phyloP scores from a whole-genome alignment of 1,140 invertebrate genomes.

The Glossosoma conforme region DNA sequence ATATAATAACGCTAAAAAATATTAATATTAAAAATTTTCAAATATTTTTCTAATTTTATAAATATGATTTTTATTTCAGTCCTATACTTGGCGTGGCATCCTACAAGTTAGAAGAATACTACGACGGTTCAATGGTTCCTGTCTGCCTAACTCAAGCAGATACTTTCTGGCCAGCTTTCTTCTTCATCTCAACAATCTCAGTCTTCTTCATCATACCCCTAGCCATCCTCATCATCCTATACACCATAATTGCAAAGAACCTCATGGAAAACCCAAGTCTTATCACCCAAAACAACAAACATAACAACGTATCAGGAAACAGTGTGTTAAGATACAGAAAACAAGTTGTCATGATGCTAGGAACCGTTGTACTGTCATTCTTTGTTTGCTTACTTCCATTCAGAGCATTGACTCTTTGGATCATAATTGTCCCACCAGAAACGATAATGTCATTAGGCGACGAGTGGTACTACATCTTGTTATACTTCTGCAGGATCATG shows the following conservation, averaged over 20 bases:
- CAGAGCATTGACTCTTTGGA: constrained; percentile 77
- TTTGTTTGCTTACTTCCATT: constrained; percentile 87
- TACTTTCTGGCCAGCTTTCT: constrained; percentile 66
- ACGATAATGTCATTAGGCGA: constrained; percentile 60
- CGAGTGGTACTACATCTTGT: constrained; percentile 76
- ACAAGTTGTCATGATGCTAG: constrained; percentile 83
- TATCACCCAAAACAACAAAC: constrained; percentile 57
- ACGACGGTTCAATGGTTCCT: constrained; percentile 63
- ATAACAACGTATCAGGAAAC: constrained; percentile 40
- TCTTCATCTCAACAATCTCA: constrained; percentile 72
- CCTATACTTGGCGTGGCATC: constrained; percentile 73
- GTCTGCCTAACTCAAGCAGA: constrained; percentile 71
- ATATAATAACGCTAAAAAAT: neutral
- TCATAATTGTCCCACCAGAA: constrained; percentile 67
- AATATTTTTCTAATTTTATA: neutral
- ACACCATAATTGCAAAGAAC: constrained; percentile 76
- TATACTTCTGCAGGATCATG: constrained; percentile 84
- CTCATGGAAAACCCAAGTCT: constrained; percentile 72
- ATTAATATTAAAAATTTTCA: neutral
- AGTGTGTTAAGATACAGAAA: constrained; percentile 58
- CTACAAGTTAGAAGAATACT: constrained; percentile 62
- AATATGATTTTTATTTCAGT: constrained; percentile 51
- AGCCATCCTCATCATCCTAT: constrained; percentile 72
- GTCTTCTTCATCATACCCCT: constrained; percentile 82
- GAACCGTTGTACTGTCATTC: constrained; percentile 84